Evolutionary conservation across 64 coral and sea anemone species (phyloP).

Genomic region (Stichodactyla helianthus): DNA sequence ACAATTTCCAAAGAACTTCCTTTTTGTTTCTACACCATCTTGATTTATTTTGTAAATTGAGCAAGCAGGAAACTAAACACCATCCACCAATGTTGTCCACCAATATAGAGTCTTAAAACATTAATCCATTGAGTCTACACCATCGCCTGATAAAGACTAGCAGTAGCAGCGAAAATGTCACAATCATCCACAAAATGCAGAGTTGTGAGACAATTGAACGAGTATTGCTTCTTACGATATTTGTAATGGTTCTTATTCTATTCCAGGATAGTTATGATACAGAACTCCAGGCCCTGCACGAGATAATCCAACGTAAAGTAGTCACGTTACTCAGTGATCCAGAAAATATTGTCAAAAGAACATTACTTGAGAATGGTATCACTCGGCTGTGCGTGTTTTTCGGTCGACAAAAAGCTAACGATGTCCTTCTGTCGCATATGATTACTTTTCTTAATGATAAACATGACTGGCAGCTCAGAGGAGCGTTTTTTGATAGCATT

Average conservation of each 20-base stretch:
- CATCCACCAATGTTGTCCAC: no score
- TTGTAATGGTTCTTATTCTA: not conserved
- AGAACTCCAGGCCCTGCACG: constrained; percentile 62
- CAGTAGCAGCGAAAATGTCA: no score
- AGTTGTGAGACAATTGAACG: not conserved
- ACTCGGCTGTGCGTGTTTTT: constrained; percentile 96
- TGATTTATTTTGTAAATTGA: no score
- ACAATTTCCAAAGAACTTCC: no score
- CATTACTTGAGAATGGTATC: constrained; percentile 91
- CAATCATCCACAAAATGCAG: no score
- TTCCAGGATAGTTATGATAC: constrained; percentile 64
- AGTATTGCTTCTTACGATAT: not conserved
- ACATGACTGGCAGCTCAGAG: constrained; percentile 90
- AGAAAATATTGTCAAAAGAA: constrained; percentile 96
- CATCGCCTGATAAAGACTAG: no score
- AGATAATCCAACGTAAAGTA: constrained; percentile 71
- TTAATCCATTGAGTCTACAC: no score
- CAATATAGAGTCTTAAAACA: no score
- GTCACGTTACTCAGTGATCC: constrained; percentile 79
- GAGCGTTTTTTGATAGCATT: constrained; percentile 94
- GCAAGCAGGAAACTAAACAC: no score
- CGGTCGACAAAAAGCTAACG: constrained; percentile 96
- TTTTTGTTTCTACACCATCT: no score
- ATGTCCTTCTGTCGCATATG: constrained; percentile 90
- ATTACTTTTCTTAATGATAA: constrained; percentile 98